A percentile compares a stretch with the other conserved stretches of the same genome.
Evolutionary conservation across 2,797 vertebrate genomes (phyloP).

Genomic region (Lacerta agilis): DNA sequence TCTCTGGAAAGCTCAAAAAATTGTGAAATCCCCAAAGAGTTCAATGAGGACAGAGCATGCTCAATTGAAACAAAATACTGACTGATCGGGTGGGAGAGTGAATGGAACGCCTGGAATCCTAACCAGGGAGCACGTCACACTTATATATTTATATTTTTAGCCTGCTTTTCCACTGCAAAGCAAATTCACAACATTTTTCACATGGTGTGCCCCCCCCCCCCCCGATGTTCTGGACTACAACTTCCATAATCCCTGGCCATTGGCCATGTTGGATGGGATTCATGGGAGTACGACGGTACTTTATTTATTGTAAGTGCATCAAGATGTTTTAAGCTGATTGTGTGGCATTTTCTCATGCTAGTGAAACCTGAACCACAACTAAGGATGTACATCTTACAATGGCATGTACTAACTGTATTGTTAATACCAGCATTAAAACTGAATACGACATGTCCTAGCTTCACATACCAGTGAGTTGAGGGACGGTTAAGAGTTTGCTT

Average conservation of each 20-base stretch:
- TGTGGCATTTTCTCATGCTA: neutral
- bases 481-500: neutral
- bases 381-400: neutral
- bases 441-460: neutral
- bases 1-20: neutral
- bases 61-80: neutral
- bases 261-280: too few species aligned
- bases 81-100: neutral
- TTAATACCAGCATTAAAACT: neutral
- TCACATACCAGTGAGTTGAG: neutral
- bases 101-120: neutral
- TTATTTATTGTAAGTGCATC: neutral
- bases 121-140: neutral
- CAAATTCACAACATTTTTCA: neutral
- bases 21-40: neutral
- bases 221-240: too few species aligned
- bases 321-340: neutral
- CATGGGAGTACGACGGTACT: too few species aligned
- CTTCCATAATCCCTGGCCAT: too few species aligned
- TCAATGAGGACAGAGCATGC: neutral
- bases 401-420: neutral
- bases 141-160: neutral
- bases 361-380: neutral
- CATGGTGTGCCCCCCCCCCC: too few species aligned
- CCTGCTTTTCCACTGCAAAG: neutral